Percentiles rank a stretch among this genome's conserved stretches.
Conservation (phyloP, 2,113 vertebrate genomes). For the Callionymus lyra region DNA sequence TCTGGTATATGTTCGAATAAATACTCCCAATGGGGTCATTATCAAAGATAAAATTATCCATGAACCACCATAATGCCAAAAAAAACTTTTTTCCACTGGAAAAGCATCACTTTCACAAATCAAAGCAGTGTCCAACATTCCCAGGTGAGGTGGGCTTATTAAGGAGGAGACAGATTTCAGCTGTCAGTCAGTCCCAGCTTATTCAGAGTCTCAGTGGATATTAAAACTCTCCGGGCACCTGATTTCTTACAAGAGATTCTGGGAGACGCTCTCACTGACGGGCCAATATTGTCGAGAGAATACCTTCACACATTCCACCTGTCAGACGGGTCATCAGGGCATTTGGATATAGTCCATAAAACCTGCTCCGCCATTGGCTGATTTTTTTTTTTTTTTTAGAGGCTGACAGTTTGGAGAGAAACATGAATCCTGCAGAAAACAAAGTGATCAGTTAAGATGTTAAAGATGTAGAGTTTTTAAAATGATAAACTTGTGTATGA, state of each 20-base stretch:
- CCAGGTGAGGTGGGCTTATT: slow-evolving; percentile 13
- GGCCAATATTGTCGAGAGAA: slow-evolving; percentile 19
- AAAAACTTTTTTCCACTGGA: too few relatives aligned
- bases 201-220: slow-evolving; percentile 40
- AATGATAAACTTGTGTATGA: too few relatives aligned
- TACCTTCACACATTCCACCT: slow-evolving; percentile 18
- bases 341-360: slow-evolving; percentile 22
- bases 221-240: slow-evolving; percentile 42
- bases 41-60: too few relatives aligned
- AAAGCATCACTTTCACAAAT: not conserved
- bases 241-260: slow-evolving; percentile 42
- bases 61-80: too few relatives aligned
- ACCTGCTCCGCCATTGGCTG: slow-evolving; percentile 1
- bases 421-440: too few relatives aligned
- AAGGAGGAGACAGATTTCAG: slow-evolving; percentile 14
- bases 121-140: slow-evolving; percentile 6
- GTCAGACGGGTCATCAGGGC: slow-evolving; percentile 32
- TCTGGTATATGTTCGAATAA: too few relatives aligned
- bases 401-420: slow-evolving; percentile 4
- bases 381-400: not conserved
- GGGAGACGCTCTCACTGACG: slow-evolving; percentile 27
- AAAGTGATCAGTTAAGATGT: too few relatives aligned
- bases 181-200: slow-evolving; percentile 35
- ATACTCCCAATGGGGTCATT: too few relatives aligned
- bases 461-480: too few relatives aligned